These are phyloP conservation scores for Blastomussa wellsi DNA, from an alignment of 92 coral and sea anemone genomes.

Conservation along the genomic window DNA sequence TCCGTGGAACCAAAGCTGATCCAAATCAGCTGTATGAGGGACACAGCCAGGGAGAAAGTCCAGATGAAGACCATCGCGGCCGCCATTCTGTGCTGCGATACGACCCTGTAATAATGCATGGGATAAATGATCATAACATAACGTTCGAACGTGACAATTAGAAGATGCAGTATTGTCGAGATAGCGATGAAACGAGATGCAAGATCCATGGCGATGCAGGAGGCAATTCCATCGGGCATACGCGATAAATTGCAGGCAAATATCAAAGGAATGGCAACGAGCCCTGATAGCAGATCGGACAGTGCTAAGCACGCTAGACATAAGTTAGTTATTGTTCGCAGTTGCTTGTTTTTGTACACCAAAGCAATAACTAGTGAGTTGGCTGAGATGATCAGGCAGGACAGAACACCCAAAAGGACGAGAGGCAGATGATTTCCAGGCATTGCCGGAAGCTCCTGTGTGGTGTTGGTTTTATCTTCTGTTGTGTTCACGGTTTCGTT, in stretches of 20 bases:
- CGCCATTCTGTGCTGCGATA: slow-evolving; percentile 38
- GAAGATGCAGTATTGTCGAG: slow-evolving; percentile 67
- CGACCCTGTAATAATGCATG: slow-evolving; percentile 57
- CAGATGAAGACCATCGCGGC: slow-evolving; percentile 41
- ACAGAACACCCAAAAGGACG: slow-evolving; percentile 47
- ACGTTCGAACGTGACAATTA: slow-evolving; percentile 69
- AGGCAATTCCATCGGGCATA: neutral
- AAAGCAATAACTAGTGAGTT: slow-evolving; percentile 62
- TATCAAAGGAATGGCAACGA: slow-evolving; percentile 65
- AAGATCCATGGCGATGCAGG: slow-evolving; percentile 68
- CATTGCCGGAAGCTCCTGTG: neutral
- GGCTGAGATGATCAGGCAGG: slow-evolving; percentile 55
- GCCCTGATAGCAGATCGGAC: slow-evolving; percentile 64
- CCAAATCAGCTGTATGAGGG: slow-evolving; percentile 67
- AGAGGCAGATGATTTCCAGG: slow-evolving; percentile 23
- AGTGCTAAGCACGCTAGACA: slow-evolving; percentile 62
- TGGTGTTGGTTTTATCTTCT: neutral
- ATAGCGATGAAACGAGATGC: slow-evolving; percentile 72
- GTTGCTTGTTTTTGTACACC: slow-evolving; percentile 50
- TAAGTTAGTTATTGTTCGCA: slow-evolving; percentile 66
- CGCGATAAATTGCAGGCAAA: slow-evolving; percentile 46
- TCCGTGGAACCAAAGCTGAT: slow-evolving; percentile 27
- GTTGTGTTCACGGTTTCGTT: slow-evolving; percentile 7
- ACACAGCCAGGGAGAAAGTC: slow-evolving; percentile 54
- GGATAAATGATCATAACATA: slow-evolving; percentile 77